Evolutionary conservation across 2,113 vertebrate species (phyloP).

Genomic region (Antechinus stuartii): DNA sequence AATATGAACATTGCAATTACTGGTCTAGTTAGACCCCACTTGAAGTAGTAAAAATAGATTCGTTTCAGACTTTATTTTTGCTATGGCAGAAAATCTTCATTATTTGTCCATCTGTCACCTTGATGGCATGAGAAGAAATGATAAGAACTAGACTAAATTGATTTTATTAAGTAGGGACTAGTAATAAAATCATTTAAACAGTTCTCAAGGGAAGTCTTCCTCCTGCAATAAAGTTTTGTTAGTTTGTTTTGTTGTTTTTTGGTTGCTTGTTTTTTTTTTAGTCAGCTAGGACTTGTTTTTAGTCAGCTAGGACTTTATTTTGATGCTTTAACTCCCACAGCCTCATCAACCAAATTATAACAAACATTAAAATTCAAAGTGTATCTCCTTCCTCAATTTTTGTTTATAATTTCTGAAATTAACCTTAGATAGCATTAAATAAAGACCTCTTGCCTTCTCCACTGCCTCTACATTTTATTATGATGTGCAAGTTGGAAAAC

Average conservation of each 20-base stretch:
- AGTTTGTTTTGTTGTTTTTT: background rate
- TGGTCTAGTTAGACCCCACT: conserved; percentile 41
- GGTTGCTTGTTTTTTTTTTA: too few relatives aligned
- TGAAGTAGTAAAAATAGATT: conserved; percentile 55
- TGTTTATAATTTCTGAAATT: background rate
- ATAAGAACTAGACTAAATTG: background rate
- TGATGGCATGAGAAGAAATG: background rate
- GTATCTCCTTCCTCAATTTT: fast-evolving
- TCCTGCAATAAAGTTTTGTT: background rate
- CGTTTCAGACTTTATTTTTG: background rate
- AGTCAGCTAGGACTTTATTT: fast-evolving
- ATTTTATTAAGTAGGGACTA: background rate
- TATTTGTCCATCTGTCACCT: conserved; percentile 43
- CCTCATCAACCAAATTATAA: background rate
- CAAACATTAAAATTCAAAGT: background rate
- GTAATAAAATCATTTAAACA: background rate
- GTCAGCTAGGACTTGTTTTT: background rate
- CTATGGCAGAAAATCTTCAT: conserved; percentile 63
- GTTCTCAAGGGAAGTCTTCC: background rate
- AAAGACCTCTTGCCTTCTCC: too few relatives aligned
- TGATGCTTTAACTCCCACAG: too few relatives aligned
- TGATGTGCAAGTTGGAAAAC: background rate
- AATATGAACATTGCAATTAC: conserved; percentile 51
- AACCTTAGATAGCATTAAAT: background rate
- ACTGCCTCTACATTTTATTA: background rate